Conservation (phyloP, 2,888 invertebrate species). For the Ypsolopha sequella region DNA sequence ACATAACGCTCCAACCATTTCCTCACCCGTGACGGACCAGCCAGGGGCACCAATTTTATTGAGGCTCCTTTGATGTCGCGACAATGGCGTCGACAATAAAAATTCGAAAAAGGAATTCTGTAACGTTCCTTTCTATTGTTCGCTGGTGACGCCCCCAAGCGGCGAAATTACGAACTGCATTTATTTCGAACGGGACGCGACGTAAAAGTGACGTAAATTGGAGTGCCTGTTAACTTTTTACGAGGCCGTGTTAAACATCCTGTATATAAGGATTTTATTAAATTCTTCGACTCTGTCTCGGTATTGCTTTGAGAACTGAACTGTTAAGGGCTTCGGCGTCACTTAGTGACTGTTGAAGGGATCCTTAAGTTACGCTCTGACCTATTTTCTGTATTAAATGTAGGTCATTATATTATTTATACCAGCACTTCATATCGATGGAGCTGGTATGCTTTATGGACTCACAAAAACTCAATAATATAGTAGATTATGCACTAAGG, state of each 20-base stretch:
- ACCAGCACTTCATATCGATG: no score
- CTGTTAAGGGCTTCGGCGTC: no score
- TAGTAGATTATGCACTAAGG: no score
- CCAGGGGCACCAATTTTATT: conserved; percentile 26
- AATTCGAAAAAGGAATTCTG: conserved; percentile 26
- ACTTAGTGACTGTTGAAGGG: no score
- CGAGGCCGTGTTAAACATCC: conserved; percentile 6
- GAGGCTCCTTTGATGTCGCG: conserved; percentile 26
- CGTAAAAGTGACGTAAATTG: conserved; percentile 32
- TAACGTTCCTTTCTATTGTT: conserved; percentile 27
- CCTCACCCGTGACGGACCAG: background rate
- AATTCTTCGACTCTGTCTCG: background rate
- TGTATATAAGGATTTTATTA: background rate
- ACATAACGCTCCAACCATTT: background rate
- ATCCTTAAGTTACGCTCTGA: no score
- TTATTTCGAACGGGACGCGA: conserved; percentile 20
- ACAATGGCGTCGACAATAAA: conserved; percentile 28
- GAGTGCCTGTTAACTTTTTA: conserved; percentile 38
- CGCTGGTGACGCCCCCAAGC: conserved; percentile 25
- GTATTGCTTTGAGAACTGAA: no score
- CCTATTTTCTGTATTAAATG: no score
- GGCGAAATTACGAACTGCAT: conserved; percentile 26
- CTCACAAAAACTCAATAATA: no score
- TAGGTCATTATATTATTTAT: no score
- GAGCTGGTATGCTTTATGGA: no score